phyloP scores from a whole-genome alignment of 2,113 vertebrate species.

The Chionis minor region DNA sequence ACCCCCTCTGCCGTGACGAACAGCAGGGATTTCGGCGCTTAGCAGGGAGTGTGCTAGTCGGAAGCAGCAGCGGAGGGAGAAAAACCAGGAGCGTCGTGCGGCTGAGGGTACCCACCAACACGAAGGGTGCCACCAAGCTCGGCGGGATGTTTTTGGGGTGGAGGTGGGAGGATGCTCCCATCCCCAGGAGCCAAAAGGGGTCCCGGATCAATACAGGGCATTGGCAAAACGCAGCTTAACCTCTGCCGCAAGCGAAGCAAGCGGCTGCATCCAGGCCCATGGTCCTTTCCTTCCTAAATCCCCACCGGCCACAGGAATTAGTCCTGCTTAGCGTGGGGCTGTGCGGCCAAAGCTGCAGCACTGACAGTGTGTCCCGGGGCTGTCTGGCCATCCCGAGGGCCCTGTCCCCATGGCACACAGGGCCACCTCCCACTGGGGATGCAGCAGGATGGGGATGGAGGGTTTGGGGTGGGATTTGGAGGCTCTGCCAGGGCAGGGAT shows the following conservation, averaged over 20 bases:
- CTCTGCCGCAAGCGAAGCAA: accelerated
- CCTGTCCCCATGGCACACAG: neutral
- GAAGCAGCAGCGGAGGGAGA: neutral
- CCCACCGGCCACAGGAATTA: neutral
- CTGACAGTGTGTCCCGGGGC: accelerated
- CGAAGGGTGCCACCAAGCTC: neutral
- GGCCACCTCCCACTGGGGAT: neutral
- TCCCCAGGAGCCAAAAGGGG: neutral
- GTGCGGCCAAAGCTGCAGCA: neutral
- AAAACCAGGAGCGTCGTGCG: neutral
- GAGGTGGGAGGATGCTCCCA: neutral
- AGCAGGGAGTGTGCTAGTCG: accelerated
- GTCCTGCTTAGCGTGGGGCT: neutral
- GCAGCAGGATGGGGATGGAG: neutral
- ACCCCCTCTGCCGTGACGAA: neutral
- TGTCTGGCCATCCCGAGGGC: accelerated
- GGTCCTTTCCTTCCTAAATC: neutral
- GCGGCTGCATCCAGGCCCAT: neutral
- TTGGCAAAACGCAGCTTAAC: neutral
- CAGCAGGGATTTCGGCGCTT: neutral
- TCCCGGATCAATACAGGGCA: neutral
- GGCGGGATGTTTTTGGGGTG: neutral
- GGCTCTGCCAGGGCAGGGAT: neutral
- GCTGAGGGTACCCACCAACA: neutral
- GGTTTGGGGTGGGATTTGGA: neutral